Base-by-base conservation (phyloP, 2,888 invertebrate genomes). In the Drosophila austrosaltans region DNA sequence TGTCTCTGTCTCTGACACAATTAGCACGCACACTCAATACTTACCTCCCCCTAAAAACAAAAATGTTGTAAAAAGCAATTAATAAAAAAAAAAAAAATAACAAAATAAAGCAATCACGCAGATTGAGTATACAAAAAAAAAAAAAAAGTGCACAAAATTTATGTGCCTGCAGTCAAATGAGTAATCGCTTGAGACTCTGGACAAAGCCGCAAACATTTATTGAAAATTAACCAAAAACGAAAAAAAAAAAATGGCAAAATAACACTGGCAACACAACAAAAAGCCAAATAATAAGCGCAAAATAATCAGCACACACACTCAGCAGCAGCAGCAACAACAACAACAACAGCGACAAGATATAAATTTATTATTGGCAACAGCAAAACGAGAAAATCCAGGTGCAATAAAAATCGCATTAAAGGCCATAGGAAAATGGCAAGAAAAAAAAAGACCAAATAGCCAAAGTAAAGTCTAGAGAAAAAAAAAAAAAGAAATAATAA, bases 131-230 rank as follows among this genome's bases (percentile, higher is more conserved):
- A 80, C 40, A 71, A 62, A 56, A 32, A 40, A 32, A 79, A 79
- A 75, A 81, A 74, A 81, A 83, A 86, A 72, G 79, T 82, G 82
- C 83, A 78, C 76, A 83, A 69, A 86, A 86, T 86, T 86, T 87
- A 86, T 88, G 86, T 86, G 74, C 83, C 63, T 82, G 83, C 86
- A 88, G 83, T 85, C 86, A 88, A 86, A 87, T 86, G 86, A 86
- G 88, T 86, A 87, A 86, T 86, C 88, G 82, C 75, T 73, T 80
- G 69, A 76, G 69, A 81, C 75, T 65, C 77, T 66, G 78, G 72
- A 81, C 74, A 84, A 80, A 80, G 70, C 75, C 79, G 71, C 80
- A 75, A 57, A 75, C 72, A 88, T 77, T 86, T 83, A 89, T 90
- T 89, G 89, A 90, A 89, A 87, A 85, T 81, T 87, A 84, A 82